phyloP scores from a whole-genome alignment of 2,797 vertebrate genomes.

The Microchirus variegatus region DNA sequence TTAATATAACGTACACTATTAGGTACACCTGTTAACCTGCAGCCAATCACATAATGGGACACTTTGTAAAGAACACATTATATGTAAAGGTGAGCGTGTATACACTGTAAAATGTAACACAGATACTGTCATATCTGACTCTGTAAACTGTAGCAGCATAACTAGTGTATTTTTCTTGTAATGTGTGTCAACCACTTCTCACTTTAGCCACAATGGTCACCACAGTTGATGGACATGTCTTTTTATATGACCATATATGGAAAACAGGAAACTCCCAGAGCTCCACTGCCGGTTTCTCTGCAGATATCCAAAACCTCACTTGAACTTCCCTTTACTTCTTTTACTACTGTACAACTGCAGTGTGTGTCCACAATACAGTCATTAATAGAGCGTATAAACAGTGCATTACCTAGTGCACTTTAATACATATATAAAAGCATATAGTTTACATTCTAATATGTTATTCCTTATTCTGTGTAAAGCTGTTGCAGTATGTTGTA shows the following conservation, averaged over 20 bases:
- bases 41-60: too few relatives aligned
- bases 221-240: conserved; percentile 30
- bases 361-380: not conserved
- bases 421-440: not conserved
- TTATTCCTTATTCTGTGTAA: too few relatives aligned
- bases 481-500: too few relatives aligned
- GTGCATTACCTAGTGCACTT: not conserved
- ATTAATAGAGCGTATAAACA: not conserved
- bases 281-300: conserved; percentile 33
- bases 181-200: not conserved
- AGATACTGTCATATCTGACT: too few relatives aligned
- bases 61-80: too few relatives aligned
- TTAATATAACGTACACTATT: too few relatives aligned
- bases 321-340: conserved; percentile 24
- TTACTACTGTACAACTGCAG: not conserved
- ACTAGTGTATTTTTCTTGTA: too few relatives aligned
- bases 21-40: too few relatives aligned
- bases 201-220: conserved; percentile 26
- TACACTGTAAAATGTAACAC: too few relatives aligned
- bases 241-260: conserved; percentile 73
- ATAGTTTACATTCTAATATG: not conserved
- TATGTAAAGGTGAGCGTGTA: too few relatives aligned
- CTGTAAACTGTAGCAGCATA: too few relatives aligned
- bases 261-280: conserved; percentile 75
- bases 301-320: conserved; percentile 41